Base-by-base conservation (phyloP, 1,140 invertebrate genomes). In the Bombus affinis region DNA sequence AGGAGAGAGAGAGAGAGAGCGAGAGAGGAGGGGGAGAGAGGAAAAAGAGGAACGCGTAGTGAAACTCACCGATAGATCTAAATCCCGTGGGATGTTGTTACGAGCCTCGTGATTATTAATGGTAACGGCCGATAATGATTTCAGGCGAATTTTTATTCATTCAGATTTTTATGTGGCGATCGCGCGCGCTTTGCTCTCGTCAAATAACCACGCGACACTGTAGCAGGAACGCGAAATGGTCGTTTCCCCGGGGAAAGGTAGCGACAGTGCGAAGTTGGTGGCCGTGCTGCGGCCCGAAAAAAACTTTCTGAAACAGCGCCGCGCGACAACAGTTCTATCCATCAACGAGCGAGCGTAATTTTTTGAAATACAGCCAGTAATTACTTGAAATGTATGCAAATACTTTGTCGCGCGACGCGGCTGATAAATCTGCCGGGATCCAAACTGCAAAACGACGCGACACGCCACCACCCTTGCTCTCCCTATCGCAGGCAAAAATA, bases 111-210 rank as follows among this genome's bases (percentile, higher is more conserved):
- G 85, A 81, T 90, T 86, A 78, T 73, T 75, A 79, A 74, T 75
- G 59, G 71, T 66, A 71, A 83, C 78, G 71, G 70, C 81, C 59
- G 85, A 90, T 84, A 89, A 87, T 87, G 59, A 90, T 74, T 87
- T 88, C 66, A 72, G 15, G 37, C 28, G 35, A 25, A 44, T 53
- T 53, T 53, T 53, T 53, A 22, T 8, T 53, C 47, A 53, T 53
- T 6, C 47, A 22, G 5, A 22, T 53, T 53, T 53, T 53, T 22
- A 53, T 47, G 25, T n/a, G 22, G 28, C 15, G 59, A 84, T 59
- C 75, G 65, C 28, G 59, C 39, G 39, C 12, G n/a, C 59, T 35
- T 75, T 13, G 8, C 47, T n/a, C 79, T 35, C 18, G 37, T 8
- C 65, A 2, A 37, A 25, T 44, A 35, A 53, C 44, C 28, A 22